phyloP scores from a whole-genome alignment of 2,113 vertebrate genomes.

The Albula glossodonta region DNA sequence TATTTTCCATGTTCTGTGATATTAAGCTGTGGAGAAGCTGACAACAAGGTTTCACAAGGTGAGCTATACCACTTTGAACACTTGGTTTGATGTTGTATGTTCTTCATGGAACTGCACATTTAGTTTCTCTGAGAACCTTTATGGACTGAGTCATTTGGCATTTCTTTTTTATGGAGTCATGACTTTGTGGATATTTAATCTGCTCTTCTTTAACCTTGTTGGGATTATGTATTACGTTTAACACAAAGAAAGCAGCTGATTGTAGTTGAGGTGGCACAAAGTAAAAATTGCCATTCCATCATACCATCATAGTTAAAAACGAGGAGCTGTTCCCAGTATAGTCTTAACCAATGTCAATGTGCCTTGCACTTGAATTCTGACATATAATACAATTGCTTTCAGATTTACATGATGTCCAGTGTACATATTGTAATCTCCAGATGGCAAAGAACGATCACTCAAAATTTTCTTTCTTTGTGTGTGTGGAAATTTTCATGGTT shows the following conservation, averaged over 20 bases:
- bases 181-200: neutral
- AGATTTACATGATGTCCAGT: constrained; percentile 8
- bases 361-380: constrained; percentile 20
- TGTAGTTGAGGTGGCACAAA: constrained; percentile 25
- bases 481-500: neutral
- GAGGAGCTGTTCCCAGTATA: constrained; percentile 9
- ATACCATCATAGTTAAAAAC: constrained; percentile 34
- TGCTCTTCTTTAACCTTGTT: neutral
- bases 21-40: neutral
- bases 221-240: constrained; percentile 7
- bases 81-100: too few relatives aligned
- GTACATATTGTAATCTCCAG: neutral
- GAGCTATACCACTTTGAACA: neutral
- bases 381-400: neutral
- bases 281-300: constrained; percentile 31
- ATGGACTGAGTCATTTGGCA: neutral
- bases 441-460: neutral
- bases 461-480: neutral
- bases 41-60: neutral
- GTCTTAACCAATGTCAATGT: constrained; percentile 21
- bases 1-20: neutral
- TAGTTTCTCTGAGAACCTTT: neutral
- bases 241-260: constrained; percentile 20
- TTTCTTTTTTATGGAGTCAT: neutral
- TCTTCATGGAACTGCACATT: too few relatives aligned